Evolutionary conservation across 2,888 invertebrate species (phyloP).

Genomic region (Napeogenes sylphis): DNA sequence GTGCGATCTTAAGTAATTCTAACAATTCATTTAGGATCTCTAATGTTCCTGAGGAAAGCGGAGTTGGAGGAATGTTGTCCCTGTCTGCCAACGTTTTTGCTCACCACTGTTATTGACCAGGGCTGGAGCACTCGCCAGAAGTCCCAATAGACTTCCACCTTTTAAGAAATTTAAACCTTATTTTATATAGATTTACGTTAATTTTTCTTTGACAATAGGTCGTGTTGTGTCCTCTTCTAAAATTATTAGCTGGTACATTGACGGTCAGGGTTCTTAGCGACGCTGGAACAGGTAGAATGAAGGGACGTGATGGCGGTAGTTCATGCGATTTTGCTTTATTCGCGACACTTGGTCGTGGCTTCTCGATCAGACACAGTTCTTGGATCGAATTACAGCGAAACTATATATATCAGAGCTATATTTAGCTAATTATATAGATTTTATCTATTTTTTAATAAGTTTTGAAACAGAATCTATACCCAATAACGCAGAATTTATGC

Average conservation of each 20-base stretch:
- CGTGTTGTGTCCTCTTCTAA: not conserved
- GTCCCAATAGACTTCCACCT: conserved; percentile 17
- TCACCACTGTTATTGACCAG: conserved; percentile 61
- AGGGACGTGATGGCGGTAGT: conserved; percentile 35
- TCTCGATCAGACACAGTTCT: conserved; percentile 7
- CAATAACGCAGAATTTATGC: no score
- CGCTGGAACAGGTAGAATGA: conserved; percentile 39
- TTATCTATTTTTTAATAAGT: no score
- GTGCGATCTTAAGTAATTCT: conserved; percentile 41
- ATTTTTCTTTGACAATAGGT: not conserved
- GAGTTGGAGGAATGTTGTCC: conserved; percentile 60
- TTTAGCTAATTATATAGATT: no score
- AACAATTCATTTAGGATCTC: conserved; percentile 52
- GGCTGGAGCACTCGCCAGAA: conserved; percentile 12
- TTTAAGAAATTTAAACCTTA: conserved; percentile 17
- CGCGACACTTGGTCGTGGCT: conserved; percentile 24
- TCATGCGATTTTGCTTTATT: conserved; percentile 35
- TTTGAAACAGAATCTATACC: no score
- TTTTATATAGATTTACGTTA: not conserved
- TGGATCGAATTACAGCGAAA: not conserved
- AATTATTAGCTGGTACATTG: conserved; percentile 35
- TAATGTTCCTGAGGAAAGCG: conserved; percentile 49
- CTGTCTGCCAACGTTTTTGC: conserved; percentile 67
- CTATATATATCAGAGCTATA: no score
- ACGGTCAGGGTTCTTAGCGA: conserved; percentile 38